phyloP scores from a whole-genome alignment of 2,113 vertebrate genomes.

The Aegithalos caudatus region DNA sequence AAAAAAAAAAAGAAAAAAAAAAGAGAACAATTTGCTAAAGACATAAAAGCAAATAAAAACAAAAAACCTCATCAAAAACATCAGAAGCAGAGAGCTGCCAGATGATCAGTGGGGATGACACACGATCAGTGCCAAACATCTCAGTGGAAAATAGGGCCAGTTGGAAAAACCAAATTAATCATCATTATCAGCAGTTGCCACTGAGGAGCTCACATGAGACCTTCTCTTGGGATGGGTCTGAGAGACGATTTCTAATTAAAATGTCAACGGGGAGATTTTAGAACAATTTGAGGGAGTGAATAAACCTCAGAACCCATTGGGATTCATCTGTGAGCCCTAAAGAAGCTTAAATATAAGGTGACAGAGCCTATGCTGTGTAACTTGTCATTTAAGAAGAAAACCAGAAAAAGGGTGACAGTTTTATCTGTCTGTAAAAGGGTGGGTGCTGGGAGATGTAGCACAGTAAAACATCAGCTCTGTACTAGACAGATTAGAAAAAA shows the following conservation, averaged over 20 bases:
- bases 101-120: slow-evolving; percentile 21
- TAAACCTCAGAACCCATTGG: background rate
- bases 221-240: slow-evolving; percentile 11
- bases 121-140: slow-evolving; percentile 18
- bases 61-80: slow-evolving; percentile 38
- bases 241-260: slow-evolving; percentile 11
- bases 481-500: background rate
- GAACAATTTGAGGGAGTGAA: background rate
- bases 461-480: background rate
- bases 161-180: slow-evolving; percentile 57
- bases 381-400: background rate
- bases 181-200: slow-evolving; percentile 27
- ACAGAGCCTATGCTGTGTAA: background rate
- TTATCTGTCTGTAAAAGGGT: background rate
- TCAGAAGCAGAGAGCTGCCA: slow-evolving; percentile 43
- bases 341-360: background rate
- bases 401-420: background rate
- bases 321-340: background rate
- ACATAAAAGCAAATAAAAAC: slow-evolving; percentile 53
- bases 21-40: slow-evolving; percentile 34
- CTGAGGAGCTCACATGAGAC: background rate
- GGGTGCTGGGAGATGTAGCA: background rate
- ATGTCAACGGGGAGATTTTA: slow-evolving; percentile 4
- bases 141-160: slow-evolving; percentile 22
- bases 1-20: background rate